Conservation (phyloP, 2,113 vertebrate species). For the Silurus glanis region DNA sequence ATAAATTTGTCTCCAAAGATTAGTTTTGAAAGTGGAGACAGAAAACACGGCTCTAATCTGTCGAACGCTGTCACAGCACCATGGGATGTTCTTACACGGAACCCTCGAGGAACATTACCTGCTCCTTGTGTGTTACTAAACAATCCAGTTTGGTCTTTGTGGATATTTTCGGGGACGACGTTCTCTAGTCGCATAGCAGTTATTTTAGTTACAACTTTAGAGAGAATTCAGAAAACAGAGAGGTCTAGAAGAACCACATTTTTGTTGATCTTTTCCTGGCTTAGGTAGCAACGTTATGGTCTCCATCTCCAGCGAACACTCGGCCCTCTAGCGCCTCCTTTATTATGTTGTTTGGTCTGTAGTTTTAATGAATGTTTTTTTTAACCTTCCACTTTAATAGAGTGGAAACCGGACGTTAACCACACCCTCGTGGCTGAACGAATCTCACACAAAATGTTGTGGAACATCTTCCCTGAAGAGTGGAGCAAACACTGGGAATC, state of each 20-base stretch:
- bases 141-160: slow-evolving; percentile 7
- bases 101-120: background rate
- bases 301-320: background rate
- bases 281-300: slow-evolving; percentile 22
- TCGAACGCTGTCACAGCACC: background rate
- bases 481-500: no score
- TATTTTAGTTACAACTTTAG: background rate
- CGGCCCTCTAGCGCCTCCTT: background rate
- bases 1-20: background rate
- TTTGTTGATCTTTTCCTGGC: background rate
- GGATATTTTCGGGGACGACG: background rate
- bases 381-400: no score
- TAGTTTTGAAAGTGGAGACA: background rate
- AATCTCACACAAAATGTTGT: no score
- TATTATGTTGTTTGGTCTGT: no score
- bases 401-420: no score
- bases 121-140: background rate
- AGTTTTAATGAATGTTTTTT: no score
- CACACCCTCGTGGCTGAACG: no score
- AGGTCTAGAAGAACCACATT: background rate
- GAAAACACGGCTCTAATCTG: background rate
- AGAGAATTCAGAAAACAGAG: background rate
- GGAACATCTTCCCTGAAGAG: no score
- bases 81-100: background rate
- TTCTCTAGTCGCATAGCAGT: background rate